Evolutionary conservation across 1,140 invertebrate species (phyloP).

Genomic region (Brachystomella parvula): DNA sequence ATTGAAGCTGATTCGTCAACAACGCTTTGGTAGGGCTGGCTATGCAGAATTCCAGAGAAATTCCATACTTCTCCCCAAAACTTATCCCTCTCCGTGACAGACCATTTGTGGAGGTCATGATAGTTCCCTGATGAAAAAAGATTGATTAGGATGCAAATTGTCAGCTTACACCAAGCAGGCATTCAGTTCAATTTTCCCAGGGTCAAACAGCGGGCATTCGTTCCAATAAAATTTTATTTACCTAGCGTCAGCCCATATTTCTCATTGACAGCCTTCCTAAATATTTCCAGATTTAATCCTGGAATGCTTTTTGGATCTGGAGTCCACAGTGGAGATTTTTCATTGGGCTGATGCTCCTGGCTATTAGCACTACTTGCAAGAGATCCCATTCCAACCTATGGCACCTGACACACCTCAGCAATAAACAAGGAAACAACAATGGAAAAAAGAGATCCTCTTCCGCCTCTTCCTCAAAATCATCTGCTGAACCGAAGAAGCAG

Average conservation of each 20-base stretch:
- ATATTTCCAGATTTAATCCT: conserved; percentile 18
- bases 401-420: not conserved
- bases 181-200: not conserved
- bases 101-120: conserved; percentile 34
- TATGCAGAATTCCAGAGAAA: conserved; percentile 25
- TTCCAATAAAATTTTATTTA: conserved; percentile 9
- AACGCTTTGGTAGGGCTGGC: conserved; percentile 22
- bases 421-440: not conserved
- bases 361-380: not conserved
- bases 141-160: not conserved
- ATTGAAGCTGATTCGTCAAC: conserved; percentile 32
- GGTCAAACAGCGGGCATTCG: not conserved
- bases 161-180: not conserved
- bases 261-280: conserved; percentile 29
- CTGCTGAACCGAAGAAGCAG: not conserved
- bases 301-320: conserved; percentile 17
- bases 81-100: conserved; percentile 15
- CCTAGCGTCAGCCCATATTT: conserved; percentile 30
- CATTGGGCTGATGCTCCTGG: not conserved
- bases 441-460: not conserved
- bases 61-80: conserved; percentile 37
- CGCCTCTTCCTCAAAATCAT: not conserved
- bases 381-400: not conserved
- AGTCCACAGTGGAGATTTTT: conserved; percentile 23
- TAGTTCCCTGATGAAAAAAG: conserved; percentile 23